Evolutionary conservation across 1,140 invertebrate species (phyloP), one percentile per base, ranked within the genome.

Genomic region (Drosophila virilis): DNA sequence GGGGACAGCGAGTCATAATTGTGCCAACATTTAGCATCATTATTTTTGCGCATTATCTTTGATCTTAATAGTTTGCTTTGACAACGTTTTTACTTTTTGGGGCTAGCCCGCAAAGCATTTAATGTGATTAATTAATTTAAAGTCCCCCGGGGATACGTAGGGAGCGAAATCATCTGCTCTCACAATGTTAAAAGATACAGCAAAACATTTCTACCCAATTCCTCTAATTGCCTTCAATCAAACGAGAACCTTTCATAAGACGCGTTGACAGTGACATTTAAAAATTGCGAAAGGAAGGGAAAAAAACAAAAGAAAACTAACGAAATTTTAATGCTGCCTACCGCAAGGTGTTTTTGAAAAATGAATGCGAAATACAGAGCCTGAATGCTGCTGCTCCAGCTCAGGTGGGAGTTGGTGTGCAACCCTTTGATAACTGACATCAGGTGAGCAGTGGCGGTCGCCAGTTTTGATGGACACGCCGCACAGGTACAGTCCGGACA

Each of bases 121-220:
- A 84, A 84, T 84, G 80, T 84, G 81, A 84, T 84, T 84, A 84
- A 84, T 84, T 84, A 84, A 84, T 84, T 84, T 72, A 83, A 83
- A 83, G 72, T 69, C 72, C 38, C 46, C 46, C 37, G 17, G 64
- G 50, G 46, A 79, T 32, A 28, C 42, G 52, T 43, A 37, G n/a
- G n/a, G 37, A 22, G n/a, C 42, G 43, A 60, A 43, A 58, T 58
- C 55, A 58, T 43, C 38, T 22, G 43, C 45, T 22, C 32, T 13
- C 15, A 52, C 10, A 69, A 52, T 61, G 48, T 52, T 68, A 48
- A 40, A 67, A 40, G 38, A 45, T 15, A n/a, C 52, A 43, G 22
- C 43, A n/a, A 17, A 40, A 42, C 37, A 69, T 50, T 62, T 51
- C 22, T 43, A 32, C 28, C 35, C 60, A 64, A 42, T 46, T 40